Conservation (phyloP, 2,888 invertebrate species). For the Saturnia japonica region DNA sequence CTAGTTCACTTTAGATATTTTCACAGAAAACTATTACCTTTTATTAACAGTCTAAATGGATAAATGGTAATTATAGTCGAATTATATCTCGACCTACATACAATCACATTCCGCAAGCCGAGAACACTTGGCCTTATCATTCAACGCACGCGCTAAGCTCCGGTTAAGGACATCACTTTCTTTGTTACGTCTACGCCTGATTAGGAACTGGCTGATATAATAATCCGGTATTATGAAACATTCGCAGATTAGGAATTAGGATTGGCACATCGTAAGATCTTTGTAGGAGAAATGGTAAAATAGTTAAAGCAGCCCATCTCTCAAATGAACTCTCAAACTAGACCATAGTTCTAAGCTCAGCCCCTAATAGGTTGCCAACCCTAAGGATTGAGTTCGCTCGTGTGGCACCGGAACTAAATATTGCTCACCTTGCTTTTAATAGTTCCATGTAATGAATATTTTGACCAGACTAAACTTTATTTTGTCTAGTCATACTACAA, state of each 20-base stretch:
- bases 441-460: too few species aligned
- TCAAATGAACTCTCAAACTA: too few species aligned
- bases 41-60: slow-evolving; percentile 1
- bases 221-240: slow-evolving; percentile 15
- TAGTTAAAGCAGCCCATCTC: too few species aligned
- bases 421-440: too few species aligned
- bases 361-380: too few species aligned
- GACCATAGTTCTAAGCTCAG: too few species aligned
- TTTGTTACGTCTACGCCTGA: slow-evolving; percentile 64
- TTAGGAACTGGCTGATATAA: slow-evolving; percentile 49
- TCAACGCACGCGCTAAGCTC: slow-evolving; percentile 52
- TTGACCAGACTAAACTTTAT: too few species aligned
- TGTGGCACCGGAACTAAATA: too few species aligned
- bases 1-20: background rate
- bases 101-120: slow-evolving; percentile 27
- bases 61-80: background rate
- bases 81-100: slow-evolving; percentile 19
- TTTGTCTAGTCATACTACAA: too few species aligned
- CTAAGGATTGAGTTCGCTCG: too few species aligned
- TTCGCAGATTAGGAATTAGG: background rate
- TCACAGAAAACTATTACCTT: background rate
- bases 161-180: slow-evolving; percentile 74
- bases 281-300: too few species aligned
- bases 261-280: background rate
- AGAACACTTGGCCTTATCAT: slow-evolving; percentile 48